phyloP scores from a whole-genome alignment of 2,888 invertebrate species.

The Cynaeus angustus region DNA sequence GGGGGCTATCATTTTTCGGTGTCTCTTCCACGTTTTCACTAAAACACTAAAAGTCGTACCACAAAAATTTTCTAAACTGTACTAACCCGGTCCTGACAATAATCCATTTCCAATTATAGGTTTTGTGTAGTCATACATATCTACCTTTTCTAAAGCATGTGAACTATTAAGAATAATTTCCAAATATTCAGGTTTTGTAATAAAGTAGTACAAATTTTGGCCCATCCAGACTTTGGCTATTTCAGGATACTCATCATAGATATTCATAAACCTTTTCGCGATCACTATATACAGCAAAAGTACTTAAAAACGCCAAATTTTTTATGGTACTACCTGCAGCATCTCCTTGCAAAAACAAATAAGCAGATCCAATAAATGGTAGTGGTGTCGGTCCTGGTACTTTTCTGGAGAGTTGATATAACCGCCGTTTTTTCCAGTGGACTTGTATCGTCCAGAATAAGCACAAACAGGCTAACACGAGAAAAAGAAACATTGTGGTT shows the following conservation, averaged over 20 bases:
- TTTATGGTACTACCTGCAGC: constrained; percentile 18
- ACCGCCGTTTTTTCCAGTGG: constrained; percentile 6
- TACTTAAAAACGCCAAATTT: no score
- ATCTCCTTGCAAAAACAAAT: constrained; percentile 11
- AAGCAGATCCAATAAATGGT: constrained; percentile 23
- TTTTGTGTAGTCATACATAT: constrained; percentile 3
- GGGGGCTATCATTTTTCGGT: constrained; percentile 43
- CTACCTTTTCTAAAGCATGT: constrained; percentile 4
- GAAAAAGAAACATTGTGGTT: constrained; percentile 2
- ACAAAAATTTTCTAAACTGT: neutral
- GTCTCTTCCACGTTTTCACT: constrained; percentile 33
- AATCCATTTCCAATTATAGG: constrained; percentile 26
- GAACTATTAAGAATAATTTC: constrained; percentile 24
- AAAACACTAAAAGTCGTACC: neutral
- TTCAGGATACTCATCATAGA: constrained; percentile 22
- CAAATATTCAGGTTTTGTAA: constrained; percentile 41
- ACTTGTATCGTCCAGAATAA: constrained; percentile 10
- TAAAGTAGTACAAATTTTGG: constrained; percentile 8
- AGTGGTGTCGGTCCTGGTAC: constrained; percentile 21
- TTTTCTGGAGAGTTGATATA: constrained; percentile 21
- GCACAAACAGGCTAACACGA: neutral
- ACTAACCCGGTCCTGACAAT: constrained; percentile 24
- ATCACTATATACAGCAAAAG: constrained; percentile 12
- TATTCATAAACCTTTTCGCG: neutral
- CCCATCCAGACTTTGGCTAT: constrained; percentile 26